Conservation (phyloP, 2,888 invertebrate species). For the Heliconius hortense region DNA sequence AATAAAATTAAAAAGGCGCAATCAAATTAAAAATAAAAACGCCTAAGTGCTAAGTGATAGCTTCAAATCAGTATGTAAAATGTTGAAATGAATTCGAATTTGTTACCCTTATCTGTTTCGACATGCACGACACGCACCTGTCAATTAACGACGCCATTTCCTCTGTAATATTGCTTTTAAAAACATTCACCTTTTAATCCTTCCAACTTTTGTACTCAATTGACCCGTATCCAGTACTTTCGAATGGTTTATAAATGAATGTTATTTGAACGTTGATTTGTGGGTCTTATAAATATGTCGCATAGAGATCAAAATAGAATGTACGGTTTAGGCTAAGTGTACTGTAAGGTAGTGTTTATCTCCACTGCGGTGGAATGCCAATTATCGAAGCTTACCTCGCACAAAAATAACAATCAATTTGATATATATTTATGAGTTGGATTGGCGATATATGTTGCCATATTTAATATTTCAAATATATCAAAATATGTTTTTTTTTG, state of each 20-base stretch:
- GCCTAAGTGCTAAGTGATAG: constrained; percentile 2
- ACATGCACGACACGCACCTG: constrained; percentile 40
- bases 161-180: constrained; percentile 34
- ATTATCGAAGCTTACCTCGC: constrained; percentile 35
- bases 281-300: background rate
- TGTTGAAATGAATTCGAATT: constrained; percentile 36
- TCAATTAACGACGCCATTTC: constrained; percentile 38
- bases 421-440: constrained; percentile 30
- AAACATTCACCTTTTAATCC: constrained; percentile 31
- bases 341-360: constrained; percentile 28
- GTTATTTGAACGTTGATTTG: background rate
- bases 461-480: background rate
- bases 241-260: constrained; percentile 11
- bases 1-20: background rate
- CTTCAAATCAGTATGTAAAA: constrained; percentile 20
- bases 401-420: constrained; percentile 35
- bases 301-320: constrained; percentile 19
- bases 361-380: constrained; percentile 34
- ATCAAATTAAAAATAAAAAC: constrained; percentile 3
- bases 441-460: background rate
- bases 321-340: constrained; percentile 4
- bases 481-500: background rate
- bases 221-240: constrained; percentile 27
- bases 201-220: constrained; percentile 34
- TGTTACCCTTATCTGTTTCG: constrained; percentile 36